Evolutionary conservation across 2,888 invertebrate species (phyloP).

Genomic region (Cylloceria caligata): DNA sequence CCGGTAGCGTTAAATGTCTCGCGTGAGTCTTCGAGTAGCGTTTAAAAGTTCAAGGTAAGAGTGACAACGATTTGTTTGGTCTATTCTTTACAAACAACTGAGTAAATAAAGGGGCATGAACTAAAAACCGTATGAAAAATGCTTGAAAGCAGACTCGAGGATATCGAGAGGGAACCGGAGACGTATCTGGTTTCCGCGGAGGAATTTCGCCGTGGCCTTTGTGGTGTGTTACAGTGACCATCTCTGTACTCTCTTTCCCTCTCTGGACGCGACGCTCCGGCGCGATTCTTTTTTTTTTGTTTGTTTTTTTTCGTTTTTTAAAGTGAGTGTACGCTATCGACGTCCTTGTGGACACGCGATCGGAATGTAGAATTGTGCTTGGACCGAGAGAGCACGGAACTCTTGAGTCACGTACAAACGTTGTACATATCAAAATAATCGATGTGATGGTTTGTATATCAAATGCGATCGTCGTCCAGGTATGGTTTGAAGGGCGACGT

Average conservation of each 20-base stretch:
- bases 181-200: slow-evolving; percentile 55
- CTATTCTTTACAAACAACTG: not conserved
- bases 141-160: slow-evolving; percentile 19
- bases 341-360: slow-evolving; percentile 67
- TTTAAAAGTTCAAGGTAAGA: not conserved
- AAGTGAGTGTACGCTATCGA: slow-evolving; percentile 53
- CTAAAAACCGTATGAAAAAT: slow-evolving; percentile 30
- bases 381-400: slow-evolving; percentile 43
- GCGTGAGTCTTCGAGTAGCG: not conserved
- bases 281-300: slow-evolving; percentile 18
- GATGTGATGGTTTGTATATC: slow-evolving; percentile 31
- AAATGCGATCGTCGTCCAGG: slow-evolving; percentile 31
- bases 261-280: not conserved
- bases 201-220: slow-evolving; percentile 63
- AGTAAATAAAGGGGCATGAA: slow-evolving; percentile 1
- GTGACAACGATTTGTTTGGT: not conserved
- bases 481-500: not conserved
- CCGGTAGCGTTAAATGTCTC: not conserved
- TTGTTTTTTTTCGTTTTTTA: slow-evolving; percentile 17
- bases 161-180: slow-evolving; percentile 31
- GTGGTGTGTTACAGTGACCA: slow-evolving; percentile 54
- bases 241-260: slow-evolving; percentile 45
- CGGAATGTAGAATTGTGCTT: slow-evolving; percentile 62
- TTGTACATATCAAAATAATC: slow-evolving; percentile 13
- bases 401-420: slow-evolving; percentile 35